Evolutionary conservation across 2,113 vertebrate species (phyloP).

Genomic region (Xenopus laevis): DNA sequence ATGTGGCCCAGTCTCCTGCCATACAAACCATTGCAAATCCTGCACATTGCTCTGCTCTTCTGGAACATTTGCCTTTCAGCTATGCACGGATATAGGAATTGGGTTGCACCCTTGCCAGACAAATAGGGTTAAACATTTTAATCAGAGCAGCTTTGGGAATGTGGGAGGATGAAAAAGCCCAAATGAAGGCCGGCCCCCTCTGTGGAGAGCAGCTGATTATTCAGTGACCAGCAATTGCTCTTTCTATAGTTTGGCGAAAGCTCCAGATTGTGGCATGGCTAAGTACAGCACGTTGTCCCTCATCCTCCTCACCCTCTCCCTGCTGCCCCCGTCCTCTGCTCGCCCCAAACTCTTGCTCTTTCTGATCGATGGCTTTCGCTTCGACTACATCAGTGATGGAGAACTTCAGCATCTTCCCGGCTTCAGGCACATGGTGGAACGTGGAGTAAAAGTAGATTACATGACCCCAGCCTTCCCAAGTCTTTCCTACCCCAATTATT

Average conservation of each 20-base stretch:
- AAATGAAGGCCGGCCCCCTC: no score
- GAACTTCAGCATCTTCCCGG: slow-evolving; percentile 74
- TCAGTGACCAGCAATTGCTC: no score
- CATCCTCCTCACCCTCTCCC: slow-evolving; percentile 42
- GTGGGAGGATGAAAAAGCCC: no score
- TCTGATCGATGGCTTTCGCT: slow-evolving; percentile 87
- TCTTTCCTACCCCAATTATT: slow-evolving; percentile 92
- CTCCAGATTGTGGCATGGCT: slow-evolving; percentile 48
- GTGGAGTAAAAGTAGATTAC: slow-evolving; percentile 89
- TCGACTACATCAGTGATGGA: slow-evolving; percentile 79
- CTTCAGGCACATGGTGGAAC: slow-evolving; percentile 72
- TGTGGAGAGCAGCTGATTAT: no score
- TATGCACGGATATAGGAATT: no score
- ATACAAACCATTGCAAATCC: no score
- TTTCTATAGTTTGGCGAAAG: slow-evolving; percentile 15
- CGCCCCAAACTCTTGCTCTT: slow-evolving; percentile 76
- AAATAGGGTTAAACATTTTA: no score
- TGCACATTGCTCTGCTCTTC: no score
- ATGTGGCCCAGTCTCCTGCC: no score
- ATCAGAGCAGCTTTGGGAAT: no score
- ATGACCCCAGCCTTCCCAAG: slow-evolving; percentile 90
- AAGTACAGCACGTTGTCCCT: slow-evolving; percentile 40
- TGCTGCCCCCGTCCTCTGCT: slow-evolving; percentile 44
- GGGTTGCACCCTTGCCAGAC: no score
- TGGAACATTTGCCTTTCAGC: no score